These are phyloP conservation scores for Phyllotis vaccarum DNA, from an alignment of 2,797 vertebrate species.

Conservation along the genomic window DNA sequence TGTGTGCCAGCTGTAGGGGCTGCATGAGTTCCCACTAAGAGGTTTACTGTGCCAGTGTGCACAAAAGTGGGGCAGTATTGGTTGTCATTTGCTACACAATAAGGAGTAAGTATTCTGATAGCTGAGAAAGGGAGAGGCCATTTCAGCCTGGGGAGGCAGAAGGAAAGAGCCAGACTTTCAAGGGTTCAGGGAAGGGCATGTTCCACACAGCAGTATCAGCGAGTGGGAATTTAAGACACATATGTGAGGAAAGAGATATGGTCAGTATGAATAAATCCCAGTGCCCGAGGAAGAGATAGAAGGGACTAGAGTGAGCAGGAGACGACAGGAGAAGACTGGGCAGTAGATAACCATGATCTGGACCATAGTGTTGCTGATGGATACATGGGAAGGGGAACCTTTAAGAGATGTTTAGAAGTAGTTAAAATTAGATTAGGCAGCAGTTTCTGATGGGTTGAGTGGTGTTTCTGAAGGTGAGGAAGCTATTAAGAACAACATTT, in stretches of 20 bases:
- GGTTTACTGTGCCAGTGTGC: neutral
- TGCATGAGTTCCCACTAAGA: neutral
- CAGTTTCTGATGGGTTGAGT: neutral
- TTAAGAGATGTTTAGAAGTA: neutral
- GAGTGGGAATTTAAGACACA: neutral
- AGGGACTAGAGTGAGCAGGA: rapidly evolving
- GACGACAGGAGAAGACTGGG: neutral
- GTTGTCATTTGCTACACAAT: neutral
- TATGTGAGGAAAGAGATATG: neutral
- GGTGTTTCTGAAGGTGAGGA: neutral
- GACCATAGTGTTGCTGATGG: too few relatives aligned
- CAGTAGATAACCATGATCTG: neutral
- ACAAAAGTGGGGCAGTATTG: neutral
- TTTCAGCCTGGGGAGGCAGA: neutral
- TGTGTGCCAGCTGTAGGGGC: neutral
- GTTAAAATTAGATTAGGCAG: neutral
- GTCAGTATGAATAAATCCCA: too few relatives aligned
- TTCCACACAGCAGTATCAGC: neutral
- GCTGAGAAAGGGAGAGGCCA: neutral
- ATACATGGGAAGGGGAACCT: neutral
- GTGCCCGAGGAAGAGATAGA: neutral
- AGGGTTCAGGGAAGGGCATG: neutral
- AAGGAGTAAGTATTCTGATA: neutral
- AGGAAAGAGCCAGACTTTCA: neutral
- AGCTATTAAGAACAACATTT: neutral